Conservation (phyloP, 2,113 vertebrate genomes). For the Tiliqua scincoides region DNA sequence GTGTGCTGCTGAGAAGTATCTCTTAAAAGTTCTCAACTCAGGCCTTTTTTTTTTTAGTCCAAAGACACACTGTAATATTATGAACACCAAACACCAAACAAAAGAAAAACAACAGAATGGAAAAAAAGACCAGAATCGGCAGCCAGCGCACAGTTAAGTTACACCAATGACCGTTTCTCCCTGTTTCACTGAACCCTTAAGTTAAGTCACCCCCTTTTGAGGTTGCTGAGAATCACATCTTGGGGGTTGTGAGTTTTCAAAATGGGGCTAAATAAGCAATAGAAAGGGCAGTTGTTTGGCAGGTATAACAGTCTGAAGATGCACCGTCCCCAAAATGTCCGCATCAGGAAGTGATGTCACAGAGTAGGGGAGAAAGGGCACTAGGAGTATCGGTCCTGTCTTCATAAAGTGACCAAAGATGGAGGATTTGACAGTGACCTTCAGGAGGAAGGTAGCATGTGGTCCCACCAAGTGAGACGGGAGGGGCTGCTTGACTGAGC, state of each 20-base stretch:
- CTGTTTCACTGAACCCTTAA: not conserved
- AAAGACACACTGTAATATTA: conserved; percentile 55
- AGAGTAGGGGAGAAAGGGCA: conserved; percentile 3
- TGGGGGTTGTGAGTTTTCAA: not conserved
- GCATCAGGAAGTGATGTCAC: not conserved
- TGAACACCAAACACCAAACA: conserved; percentile 66
- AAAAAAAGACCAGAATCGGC: conserved; percentile 7
- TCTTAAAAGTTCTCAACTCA: not conserved
- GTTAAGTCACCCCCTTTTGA: not conserved
- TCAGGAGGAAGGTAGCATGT: not conserved
- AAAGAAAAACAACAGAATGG: not conserved
- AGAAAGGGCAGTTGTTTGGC: not conserved
- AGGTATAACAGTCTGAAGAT: not conserved
- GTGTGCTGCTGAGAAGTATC: not conserved
- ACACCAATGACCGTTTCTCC: conserved; percentile 17
- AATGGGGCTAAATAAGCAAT: not conserved
- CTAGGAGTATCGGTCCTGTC: not conserved
- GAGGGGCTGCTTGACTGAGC: not conserved
- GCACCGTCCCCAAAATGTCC: not conserved
- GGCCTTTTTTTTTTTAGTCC: conserved; percentile 8
- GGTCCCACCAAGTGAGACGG: not conserved
- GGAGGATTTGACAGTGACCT: not conserved
- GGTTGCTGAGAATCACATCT: not conserved
- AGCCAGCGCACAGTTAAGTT: conserved; percentile 9
- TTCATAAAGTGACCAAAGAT: conserved; percentile 16